Evolutionary conservation across 2,888 invertebrate genomes (phyloP).

Genomic region (Cenopis cana): DNA sequence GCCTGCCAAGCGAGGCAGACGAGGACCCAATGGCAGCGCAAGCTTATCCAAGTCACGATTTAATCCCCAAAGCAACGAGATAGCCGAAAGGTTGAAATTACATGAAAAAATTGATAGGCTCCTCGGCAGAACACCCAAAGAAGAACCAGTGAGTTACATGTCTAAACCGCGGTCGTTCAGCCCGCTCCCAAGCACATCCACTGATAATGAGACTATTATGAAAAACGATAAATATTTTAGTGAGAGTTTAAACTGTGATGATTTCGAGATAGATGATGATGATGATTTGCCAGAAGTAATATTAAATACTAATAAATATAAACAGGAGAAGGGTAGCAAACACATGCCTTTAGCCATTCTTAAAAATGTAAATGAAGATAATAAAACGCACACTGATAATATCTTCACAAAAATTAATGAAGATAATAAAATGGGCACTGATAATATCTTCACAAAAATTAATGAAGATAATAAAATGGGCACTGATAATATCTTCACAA

Average conservation of each 20-base stretch:
- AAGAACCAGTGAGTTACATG: slow-evolving; percentile 52
- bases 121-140: slow-evolving; percentile 53
- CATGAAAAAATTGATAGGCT: slow-evolving; percentile 36
- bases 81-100: slow-evolving; percentile 48
- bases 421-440: not conserved
- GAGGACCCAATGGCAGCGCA: slow-evolving; percentile 39
- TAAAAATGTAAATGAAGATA: not conserved
- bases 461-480: slow-evolving; percentile 26
- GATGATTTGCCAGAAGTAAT: slow-evolving; percentile 51
- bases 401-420: slow-evolving; percentile 11
- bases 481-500: not conserved
- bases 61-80: slow-evolving; percentile 56
- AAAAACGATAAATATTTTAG: slow-evolving; percentile 61
- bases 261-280: slow-evolving; percentile 45
- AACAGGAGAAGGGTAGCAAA: slow-evolving; percentile 1
- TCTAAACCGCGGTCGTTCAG: slow-evolving; percentile 52
- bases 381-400: not conserved
- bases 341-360: not conserved
- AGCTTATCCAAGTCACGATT: slow-evolving; percentile 55
- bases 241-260: slow-evolving; percentile 52
- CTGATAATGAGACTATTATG: slow-evolving; percentile 54
- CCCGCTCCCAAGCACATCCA: slow-evolving; percentile 66
- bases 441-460: not conserved
- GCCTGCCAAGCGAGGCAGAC: not conserved
- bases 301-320: slow-evolving; percentile 47